phyloP scores from a whole-genome alignment of 2,888 invertebrate species.

The Epinotia brunnichana region DNA sequence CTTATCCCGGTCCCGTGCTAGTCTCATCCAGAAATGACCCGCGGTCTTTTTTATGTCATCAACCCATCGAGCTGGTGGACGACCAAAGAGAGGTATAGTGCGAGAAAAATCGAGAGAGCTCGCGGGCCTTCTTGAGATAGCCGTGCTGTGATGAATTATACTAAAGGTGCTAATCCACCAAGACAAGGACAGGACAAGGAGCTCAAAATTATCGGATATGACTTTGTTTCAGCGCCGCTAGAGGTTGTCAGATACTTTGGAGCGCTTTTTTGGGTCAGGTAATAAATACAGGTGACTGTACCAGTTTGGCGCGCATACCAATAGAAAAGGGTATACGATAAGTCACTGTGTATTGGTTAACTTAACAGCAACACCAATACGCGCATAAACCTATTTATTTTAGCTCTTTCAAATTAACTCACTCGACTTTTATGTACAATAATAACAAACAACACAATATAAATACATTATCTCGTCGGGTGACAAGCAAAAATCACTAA shows the following conservation, averaged over 20 bases:
- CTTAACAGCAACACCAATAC: background rate
- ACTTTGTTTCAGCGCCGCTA: background rate
- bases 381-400: background rate
- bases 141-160: too few species aligned
- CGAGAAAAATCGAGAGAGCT: too few species aligned
- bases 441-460: background rate
- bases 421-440: background rate
- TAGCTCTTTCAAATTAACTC: background rate
- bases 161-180: too few species aligned
- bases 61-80: too few species aligned
- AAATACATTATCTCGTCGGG: constrained; percentile 4
- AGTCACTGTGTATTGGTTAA: background rate
- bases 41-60: too few species aligned
- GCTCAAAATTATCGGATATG: background rate
- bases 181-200: too few species aligned
- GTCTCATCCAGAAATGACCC: too few species aligned
- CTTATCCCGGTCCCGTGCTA: too few species aligned
- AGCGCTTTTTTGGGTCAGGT: background rate
- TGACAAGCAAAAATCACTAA: too few species aligned
- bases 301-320: background rate
- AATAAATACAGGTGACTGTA: background rate
- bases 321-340: background rate
- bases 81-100: too few species aligned
- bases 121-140: too few species aligned
- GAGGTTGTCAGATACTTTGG: background rate